Base-by-base conservation (phyloP, 2,113 vertebrate species). In the Hemicordylus capensis region DNA sequence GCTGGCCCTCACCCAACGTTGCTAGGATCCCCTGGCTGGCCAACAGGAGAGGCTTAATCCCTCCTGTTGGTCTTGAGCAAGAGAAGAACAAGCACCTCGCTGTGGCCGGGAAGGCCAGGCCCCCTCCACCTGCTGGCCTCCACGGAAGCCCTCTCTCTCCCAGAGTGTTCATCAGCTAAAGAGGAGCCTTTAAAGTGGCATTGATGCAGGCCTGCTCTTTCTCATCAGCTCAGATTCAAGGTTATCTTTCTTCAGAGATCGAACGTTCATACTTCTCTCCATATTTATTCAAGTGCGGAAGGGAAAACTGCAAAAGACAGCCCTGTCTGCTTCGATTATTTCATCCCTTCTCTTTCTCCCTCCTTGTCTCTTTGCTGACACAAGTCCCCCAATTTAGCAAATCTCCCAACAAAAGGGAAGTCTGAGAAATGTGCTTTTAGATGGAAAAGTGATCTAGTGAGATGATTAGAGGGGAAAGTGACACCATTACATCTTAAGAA, bases 401-500 rank as follows among this genome's bases (percentile, higher is more conserved):
- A 20, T n/a, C 81, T 26, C 80, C 12, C 11, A 48, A 58, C 76
- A 56, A 73, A 58, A 39, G 59, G 17, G 59, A 48, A 80, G 59
- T 3, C 15, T 1, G 2, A 14, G 17, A 74, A 46, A 46, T 15
- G 6, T 28, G n/a, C 6, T 44, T 51, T 48, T 37, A 75, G 58
- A 37, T 44, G 20, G 69, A 28, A 86, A 86, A 51, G 85, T 34
- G 58, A 66, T 64, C 61, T 7, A 15, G 44, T n/a, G 20, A 86
- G 59, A 54, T 77, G 56, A 80, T 80, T 54, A 20, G 24, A 19
- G 19, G 1, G 11, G 48, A 28, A 44, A 26, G 26, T 15, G 15
- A 56, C 1, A 14, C 3, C 54, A 64, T 7, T 31, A 24, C 28
- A 1, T 0, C n/a, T 61, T 17, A 61, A 0, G 0, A 37, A 83